A percentile compares a stretch with the other conserved stretches of the same genome.
Conservation (phyloP, 2,113 vertebrate species). For the Pyrgilauda ruficollis region DNA sequence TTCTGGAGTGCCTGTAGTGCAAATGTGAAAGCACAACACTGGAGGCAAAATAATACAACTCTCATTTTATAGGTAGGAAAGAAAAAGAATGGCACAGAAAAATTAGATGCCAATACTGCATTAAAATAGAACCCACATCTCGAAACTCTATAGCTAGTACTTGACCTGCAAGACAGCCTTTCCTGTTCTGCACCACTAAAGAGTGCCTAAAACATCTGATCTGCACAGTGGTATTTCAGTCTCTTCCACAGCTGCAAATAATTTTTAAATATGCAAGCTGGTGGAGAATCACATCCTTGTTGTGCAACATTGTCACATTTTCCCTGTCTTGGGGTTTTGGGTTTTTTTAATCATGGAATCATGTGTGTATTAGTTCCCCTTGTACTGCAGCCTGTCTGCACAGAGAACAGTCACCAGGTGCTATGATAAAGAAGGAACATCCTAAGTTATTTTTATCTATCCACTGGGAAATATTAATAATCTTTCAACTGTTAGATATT, state of each 20-base stretch:
- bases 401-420: not conserved
- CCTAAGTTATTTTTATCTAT: conserved; percentile 17
- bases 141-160: not conserved
- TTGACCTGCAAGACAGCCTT: not conserved
- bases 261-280: not conserved
- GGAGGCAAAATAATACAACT: not conserved
- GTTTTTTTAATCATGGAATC: not conserved
- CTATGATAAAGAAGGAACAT: not conserved
- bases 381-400: not conserved
- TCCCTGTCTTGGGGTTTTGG: not conserved
- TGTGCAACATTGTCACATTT: not conserved
- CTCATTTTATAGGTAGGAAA: not conserved
- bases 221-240: not conserved
- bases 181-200: not conserved
- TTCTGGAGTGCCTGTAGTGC: not conserved
- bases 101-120: not conserved
- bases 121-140: not conserved
- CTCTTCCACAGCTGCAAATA: not conserved
- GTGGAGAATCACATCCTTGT: not conserved
- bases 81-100: not conserved
- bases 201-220: not conserved
- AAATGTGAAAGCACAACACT: not conserved
- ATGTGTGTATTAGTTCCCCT: not conserved
- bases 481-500: not conserved
- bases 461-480: not conserved